These are phyloP conservation scores for Hirundichthys speculiger DNA, from an alignment of 2,113 vertebrate species.

Conservation along the genomic window DNA sequence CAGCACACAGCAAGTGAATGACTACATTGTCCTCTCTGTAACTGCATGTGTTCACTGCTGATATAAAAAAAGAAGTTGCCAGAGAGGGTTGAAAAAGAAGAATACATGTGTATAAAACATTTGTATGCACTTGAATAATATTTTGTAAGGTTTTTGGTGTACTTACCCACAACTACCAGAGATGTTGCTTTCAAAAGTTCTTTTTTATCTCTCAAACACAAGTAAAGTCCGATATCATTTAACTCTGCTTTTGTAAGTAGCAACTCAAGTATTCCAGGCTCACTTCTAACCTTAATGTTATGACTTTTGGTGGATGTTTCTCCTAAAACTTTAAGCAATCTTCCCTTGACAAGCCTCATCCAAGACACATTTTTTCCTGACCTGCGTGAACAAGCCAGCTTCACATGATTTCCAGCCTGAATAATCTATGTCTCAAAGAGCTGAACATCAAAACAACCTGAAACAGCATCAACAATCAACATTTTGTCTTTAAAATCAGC, in stretches of 20 bases:
- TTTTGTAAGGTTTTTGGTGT: too few species aligned
- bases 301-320: background rate
- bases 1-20: constrained; percentile 8
- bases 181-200: constrained; percentile 10
- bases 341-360: constrained; percentile 40
- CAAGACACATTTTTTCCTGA: constrained; percentile 7
- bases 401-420: constrained; percentile 32
- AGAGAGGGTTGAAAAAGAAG: background rate
- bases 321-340: constrained; percentile 15
- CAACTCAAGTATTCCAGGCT: constrained; percentile 1
- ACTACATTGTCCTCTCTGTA: rapidly evolving
- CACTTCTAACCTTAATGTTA: background rate
- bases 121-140: too few species aligned
- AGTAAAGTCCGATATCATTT: constrained; percentile 53
- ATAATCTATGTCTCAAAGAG: background rate
- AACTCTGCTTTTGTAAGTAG: background rate
- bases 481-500: too few species aligned
- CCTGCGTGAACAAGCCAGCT: constrained; percentile 4
- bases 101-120: background rate
- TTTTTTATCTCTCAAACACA: constrained; percentile 12
- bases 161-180: constrained; percentile 55
- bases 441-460: constrained; percentile 8
- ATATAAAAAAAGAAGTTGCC: background rate
- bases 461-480: constrained; percentile 1
- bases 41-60: background rate